Base-by-base conservation (phyloP, 1,140 invertebrate species). In the Drosophila melanica region DNA sequence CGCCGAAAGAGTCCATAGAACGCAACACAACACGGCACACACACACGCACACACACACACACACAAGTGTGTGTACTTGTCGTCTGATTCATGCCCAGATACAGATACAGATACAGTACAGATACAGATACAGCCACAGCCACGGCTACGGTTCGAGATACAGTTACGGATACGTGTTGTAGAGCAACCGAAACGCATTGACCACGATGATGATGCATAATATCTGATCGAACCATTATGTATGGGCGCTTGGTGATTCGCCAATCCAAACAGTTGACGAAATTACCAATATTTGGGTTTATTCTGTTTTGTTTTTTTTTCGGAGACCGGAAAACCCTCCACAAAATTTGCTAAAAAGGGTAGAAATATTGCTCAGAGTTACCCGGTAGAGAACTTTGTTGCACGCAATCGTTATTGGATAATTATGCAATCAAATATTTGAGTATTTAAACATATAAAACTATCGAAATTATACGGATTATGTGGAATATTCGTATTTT, bases 161-260 rank as follows among this genome's bases (percentile, higher is more conserved):
- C 42, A 45, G 30, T n/a, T 64, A 65, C 27, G 20, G 59, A 65
- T 76, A 57, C n/a, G 12, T n/a, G n/a, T 14, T 9, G 7, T 41
- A n/a, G 39, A 41, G 45, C n/a, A 7, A 35, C 8, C 48, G 58
- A 85, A 86, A 77, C 55, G 55, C 74, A 75, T 67, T 85, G 69
- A 71, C 74, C 81, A 85, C 81, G 74, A 75, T 86, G 81, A 86
- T 86, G 70, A 86, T 86, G 81, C 81, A 85, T 70, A 79, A 66
- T 55, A 71, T 66, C 53, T 48, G 66, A 53, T 60, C 69, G 51
- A 4, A 4, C n/a, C 42, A 59, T 72, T 39, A 72, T 72, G 47
- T 72, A 66, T 35, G 33, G 33, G 8, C 33, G 33, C 33, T 39
- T 5, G 33, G 10, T 54, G 53, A 44, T 53, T 69, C 35, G 30